Conservation (phyloP, 2,113 vertebrate genomes). For the Chelonoidis abingdonii region DNA sequence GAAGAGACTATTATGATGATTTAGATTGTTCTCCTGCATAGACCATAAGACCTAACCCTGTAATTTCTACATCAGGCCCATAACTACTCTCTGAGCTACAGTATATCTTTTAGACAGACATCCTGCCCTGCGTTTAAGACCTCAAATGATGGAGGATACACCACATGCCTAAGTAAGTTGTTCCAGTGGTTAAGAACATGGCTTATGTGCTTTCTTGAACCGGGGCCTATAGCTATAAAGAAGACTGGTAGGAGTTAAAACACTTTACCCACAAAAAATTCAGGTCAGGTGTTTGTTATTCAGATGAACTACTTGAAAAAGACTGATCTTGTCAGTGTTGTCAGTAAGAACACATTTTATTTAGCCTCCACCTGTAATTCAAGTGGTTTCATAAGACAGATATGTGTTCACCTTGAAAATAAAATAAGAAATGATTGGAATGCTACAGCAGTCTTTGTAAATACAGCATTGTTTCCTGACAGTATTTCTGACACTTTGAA, state of each 20-base stretch:
- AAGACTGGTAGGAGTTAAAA: background rate
- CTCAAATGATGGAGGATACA: background rate
- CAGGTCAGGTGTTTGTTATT: background rate
- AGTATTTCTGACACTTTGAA: background rate
- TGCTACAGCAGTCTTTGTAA: background rate
- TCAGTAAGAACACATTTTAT: background rate
- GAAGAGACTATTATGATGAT: background rate
- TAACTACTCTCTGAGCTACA: background rate
- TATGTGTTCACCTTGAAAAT: conserved; percentile 5
- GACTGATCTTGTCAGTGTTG: rapidly evolving
- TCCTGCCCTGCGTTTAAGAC: background rate
- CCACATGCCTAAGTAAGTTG: background rate
- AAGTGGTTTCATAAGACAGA: background rate
- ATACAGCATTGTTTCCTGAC: background rate
- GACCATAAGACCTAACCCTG: background rate
- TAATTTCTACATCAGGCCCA: background rate
- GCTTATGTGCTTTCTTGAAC: background rate
- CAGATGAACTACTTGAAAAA: background rate
- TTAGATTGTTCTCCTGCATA: background rate
- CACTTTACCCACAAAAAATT: background rate
- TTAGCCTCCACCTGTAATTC: background rate
- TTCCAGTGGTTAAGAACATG: background rate
- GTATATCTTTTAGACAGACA: background rate
- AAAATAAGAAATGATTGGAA: background rate
- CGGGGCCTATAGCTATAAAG: background rate